Evolutionary conservation across 2,797 vertebrate genomes (phyloP).

Genomic region (Gallirallus australis): DNA sequence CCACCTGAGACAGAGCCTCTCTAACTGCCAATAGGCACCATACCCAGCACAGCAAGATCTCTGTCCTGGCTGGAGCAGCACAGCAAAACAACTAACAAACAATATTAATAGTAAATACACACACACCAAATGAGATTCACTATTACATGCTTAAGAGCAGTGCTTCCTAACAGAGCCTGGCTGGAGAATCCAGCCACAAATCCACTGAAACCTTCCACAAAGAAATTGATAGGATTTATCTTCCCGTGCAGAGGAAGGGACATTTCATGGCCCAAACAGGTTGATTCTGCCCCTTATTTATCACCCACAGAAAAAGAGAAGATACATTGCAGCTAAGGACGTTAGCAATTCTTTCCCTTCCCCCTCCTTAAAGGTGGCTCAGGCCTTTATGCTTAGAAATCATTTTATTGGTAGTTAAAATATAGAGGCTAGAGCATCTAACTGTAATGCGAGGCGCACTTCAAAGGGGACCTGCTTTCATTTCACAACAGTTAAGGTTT

Average conservation of each 20-base stretch:
- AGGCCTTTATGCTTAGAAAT: constrained; percentile 64
- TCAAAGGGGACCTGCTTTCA: constrained; percentile 64
- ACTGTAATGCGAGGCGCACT: constrained; percentile 49
- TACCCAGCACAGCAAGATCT: not conserved
- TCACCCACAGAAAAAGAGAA: not conserved
- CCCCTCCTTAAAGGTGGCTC: constrained; percentile 23
- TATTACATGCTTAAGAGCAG: not conserved
- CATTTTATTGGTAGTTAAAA: constrained; percentile 70
- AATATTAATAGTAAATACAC: not conserved
- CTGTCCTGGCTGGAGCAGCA: not conserved
- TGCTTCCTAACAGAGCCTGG: not conserved
- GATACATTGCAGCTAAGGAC: not conserved
- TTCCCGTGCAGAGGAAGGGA: constrained; percentile 11
- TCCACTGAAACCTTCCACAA: not conserved
- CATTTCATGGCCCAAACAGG: constrained; percentile 16
- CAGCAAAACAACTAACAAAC: not conserved
- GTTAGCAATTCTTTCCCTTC: constrained; percentile 9
- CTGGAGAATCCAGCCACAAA: not conserved
- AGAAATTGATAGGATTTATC: not conserved
- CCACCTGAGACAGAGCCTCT: not conserved
- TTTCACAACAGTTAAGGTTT: constrained; percentile 54
- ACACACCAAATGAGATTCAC: not conserved
- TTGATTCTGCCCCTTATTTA: constrained; percentile 1
- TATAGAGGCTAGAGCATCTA: constrained; percentile 32
- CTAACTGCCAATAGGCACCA: not conserved